These are phyloP conservation scores for Lytechinus variegatus DNA, from an alignment of 35 echinoderm and acorn worm genomes.

Conservation along the genomic window DNA sequence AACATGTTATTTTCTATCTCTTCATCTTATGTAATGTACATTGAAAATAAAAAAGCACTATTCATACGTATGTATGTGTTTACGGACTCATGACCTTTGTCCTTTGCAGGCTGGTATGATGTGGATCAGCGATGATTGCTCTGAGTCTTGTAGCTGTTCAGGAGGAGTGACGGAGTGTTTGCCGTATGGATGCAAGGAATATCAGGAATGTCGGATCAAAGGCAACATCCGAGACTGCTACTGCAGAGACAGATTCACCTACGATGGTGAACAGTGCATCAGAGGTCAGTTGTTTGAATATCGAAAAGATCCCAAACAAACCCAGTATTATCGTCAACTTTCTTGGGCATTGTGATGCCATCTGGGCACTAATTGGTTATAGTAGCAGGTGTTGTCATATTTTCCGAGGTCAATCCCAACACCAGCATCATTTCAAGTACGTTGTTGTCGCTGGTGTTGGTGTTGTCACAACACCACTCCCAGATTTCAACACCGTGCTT, in stretches of 20 bases:
- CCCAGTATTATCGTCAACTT: too few relatives aligned
- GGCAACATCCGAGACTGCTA: slow-evolving; percentile 80
- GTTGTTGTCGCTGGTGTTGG: too few relatives aligned
- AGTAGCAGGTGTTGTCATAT: not conserved
- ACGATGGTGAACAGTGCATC: slow-evolving; percentile 23
- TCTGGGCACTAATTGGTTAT: not conserved
- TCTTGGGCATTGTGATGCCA: too few relatives aligned
- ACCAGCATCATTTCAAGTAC: too few relatives aligned
- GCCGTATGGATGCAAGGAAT: not conserved
- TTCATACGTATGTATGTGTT: too few relatives aligned
- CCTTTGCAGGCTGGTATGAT: not conserved
- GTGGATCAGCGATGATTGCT: not conserved
- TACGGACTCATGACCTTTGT: not conserved
- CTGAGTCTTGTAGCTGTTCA: not conserved
- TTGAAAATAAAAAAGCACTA: too few relatives aligned
- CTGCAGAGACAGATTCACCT: slow-evolving; percentile 32
- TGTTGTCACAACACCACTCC: too few relatives aligned
- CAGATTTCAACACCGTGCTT: too few relatives aligned
- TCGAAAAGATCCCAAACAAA: too few relatives aligned
- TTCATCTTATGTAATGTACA: too few relatives aligned
- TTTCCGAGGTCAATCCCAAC: too few relatives aligned
- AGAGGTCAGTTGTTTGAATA: not conserved
- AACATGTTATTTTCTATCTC: too few relatives aligned
- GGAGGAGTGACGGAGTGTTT: not conserved
- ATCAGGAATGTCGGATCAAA: slow-evolving; percentile 56